Base-by-base conservation (phyloP, 2,797 vertebrate genomes). In the Crenichthys baileyi region DNA sequence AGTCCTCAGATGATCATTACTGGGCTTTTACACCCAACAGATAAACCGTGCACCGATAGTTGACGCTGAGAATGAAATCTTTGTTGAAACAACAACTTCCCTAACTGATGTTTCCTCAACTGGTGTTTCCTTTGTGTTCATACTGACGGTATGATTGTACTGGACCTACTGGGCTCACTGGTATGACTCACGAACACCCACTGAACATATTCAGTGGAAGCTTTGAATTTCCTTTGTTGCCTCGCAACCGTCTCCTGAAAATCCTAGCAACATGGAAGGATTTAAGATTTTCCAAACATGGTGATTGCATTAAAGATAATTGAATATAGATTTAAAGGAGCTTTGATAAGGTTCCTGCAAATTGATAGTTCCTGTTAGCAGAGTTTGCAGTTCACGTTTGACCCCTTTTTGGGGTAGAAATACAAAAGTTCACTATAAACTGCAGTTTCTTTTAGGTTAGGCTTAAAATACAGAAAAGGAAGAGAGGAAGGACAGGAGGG, bases 191-290 rank as follows among this genome's bases (percentile, higher is more conserved):
- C 88, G 84, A 89, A 86, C 85, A n/a, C 79, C 82, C 84, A 84
- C 88, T 88, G 85, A 90, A 78, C 72, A 46, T 71, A 85, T 87
- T 86, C 86, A 80, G 74, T 72, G 67, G 85, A 83, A 84, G 85
- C 87, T 86, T 86, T 87, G 78, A 73, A 87, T 90, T 82, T 88
- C 82, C 87, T 90, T 92, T 91, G 93, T 95, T 94, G 93, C 92
- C 81, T 91, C 77, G 93, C 91, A 94, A 93, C 93, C 51, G 65
- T 55, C 86, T 92, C 79, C 80, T 65, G 88, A 91, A 91, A 80
- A 90, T 79, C 83, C 87, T 7, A 81, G 86, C 83, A 86, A 85
- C 88, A 68, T 85, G 82, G 73, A 82, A 85, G 81, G 86, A 84
- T 89, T 82, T 85, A 86, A 84, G 31, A 82, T 48, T 68, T 82